Percentiles rank a stretch among this genome's conserved stretches.
phyloP scores from a whole-genome alignment of 2,113 vertebrate species.

The Emydura subglobosa region DNA sequence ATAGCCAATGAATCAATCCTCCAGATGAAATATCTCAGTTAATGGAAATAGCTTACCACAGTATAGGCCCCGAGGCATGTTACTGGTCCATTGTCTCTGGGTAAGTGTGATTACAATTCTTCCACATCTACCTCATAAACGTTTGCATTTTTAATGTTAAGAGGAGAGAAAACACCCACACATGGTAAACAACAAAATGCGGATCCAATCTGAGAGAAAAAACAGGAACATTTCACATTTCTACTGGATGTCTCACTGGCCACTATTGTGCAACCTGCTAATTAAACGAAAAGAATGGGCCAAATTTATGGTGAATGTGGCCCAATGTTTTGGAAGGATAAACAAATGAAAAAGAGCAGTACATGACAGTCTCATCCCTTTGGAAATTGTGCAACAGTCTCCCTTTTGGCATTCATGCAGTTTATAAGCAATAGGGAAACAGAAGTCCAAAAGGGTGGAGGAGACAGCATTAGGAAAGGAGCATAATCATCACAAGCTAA shows the following conservation, averaged over 20 bases:
- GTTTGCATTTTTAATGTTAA: background rate
- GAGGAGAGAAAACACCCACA: background rate
- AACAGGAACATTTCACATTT: background rate
- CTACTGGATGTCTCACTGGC: background rate
- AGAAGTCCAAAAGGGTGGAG: background rate
- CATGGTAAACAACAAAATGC: background rate
- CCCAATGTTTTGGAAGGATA: background rate
- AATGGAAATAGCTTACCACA: background rate
- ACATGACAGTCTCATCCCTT: background rate
- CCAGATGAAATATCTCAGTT: background rate
- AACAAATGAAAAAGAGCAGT: background rate
- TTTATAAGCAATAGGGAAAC: background rate
- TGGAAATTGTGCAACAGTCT: background rate
- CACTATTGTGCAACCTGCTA: background rate
- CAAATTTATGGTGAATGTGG: background rate
- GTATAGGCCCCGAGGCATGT: background rate
- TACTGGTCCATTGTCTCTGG: background rate
- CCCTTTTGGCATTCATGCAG: rapidly evolving
- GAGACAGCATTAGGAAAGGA: background rate
- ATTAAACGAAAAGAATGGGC: background rate
- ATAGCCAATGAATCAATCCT: background rate
- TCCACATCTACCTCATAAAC: background rate
- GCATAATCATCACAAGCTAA: background rate
- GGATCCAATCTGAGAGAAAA: background rate
- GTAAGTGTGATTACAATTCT: background rate